Conservation (phyloP, 2,113 vertebrate species). For the Phyllostomus hastatus region DNA sequence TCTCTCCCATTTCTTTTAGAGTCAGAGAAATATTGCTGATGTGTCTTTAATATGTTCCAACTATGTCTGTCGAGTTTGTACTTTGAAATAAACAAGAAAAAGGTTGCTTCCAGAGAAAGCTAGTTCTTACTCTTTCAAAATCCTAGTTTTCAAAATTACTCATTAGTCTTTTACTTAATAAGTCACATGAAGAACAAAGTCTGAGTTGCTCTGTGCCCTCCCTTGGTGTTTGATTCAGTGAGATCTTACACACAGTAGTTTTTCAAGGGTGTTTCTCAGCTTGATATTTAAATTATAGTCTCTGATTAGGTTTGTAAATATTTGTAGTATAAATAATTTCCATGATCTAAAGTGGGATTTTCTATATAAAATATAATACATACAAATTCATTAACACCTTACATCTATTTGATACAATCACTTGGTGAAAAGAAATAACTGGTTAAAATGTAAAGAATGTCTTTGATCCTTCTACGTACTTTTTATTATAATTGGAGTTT, state of each 20-base stretch:
- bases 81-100: constrained; percentile 22
- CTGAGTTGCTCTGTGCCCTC: background rate
- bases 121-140: background rate
- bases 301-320: background rate
- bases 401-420: background rate
- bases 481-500: background rate
- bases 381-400: background rate
- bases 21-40: background rate
- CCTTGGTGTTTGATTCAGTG: background rate
- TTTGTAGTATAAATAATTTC: constrained; percentile 21
- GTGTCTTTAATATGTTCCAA: background rate
- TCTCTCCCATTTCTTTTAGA: background rate
- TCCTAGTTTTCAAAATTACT: background rate
- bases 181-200: background rate
- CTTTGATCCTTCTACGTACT: background rate
- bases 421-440: background rate
- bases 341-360: background rate
- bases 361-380: background rate
- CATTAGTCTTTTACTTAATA: constrained; percentile 17
- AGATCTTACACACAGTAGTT: background rate
- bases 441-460: background rate
- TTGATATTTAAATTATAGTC: background rate
- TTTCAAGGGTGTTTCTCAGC: background rate
- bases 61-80: background rate
- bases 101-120: background rate